A percentile compares a stretch with the other conserved stretches of the same genome.
Evolutionary conservation across 2,113 vertebrate species (phyloP).

Genomic region (Scolopax mira): DNA sequence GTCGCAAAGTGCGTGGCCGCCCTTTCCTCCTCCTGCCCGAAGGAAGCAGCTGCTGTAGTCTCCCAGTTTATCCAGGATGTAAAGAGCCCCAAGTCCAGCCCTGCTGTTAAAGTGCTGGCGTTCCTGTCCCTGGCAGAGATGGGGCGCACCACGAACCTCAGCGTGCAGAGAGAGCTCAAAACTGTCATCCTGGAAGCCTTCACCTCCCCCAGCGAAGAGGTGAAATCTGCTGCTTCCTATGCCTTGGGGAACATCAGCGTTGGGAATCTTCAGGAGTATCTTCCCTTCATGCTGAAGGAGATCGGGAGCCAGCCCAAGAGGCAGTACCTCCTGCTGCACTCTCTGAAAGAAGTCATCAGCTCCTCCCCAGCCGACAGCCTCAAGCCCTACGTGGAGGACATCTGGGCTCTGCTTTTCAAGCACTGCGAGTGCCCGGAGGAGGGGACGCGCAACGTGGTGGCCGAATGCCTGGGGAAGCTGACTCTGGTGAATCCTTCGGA

Average conservation of each 20-base stretch:
- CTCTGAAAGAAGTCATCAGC: slow-evolving; percentile 89
- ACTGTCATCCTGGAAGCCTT: slow-evolving; percentile 87
- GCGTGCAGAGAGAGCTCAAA: slow-evolving; percentile 86
- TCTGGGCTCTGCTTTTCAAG: slow-evolving; percentile 89
- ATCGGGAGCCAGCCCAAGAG: slow-evolving; percentile 83
- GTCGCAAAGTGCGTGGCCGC: slow-evolving; percentile 87
- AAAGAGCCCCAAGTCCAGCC: slow-evolving; percentile 76
- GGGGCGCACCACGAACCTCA: slow-evolving; percentile 81
- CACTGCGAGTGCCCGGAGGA: slow-evolving; percentile 88
- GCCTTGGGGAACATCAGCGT: slow-evolving; percentile 87
- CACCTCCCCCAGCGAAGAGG: slow-evolving; percentile 85
- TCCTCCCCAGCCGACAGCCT: slow-evolving; percentile 78
- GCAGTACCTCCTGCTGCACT: slow-evolving; percentile 91
- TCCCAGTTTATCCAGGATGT: slow-evolving; percentile 83
- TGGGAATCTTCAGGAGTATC: slow-evolving; percentile 83
- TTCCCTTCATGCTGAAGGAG: slow-evolving; percentile 90
- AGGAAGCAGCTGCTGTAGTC: slow-evolving; percentile 78
- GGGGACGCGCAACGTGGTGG: slow-evolving; percentile 89
- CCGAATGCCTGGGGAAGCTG: slow-evolving; percentile 90
- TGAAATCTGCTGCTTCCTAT: slow-evolving; percentile 87
- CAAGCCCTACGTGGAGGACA: slow-evolving; percentile 83
- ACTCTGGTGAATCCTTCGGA: slow-evolving; percentile 81
- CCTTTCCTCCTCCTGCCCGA: slow-evolving; percentile 80
- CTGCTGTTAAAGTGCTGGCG: slow-evolving; percentile 82
- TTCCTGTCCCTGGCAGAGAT: slow-evolving; percentile 90